A percentile compares a stretch with the other conserved stretches of the same genome.
phyloP scores from a whole-genome alignment of 2,113 vertebrate genomes.

The Myiopsitta monachus region DNA sequence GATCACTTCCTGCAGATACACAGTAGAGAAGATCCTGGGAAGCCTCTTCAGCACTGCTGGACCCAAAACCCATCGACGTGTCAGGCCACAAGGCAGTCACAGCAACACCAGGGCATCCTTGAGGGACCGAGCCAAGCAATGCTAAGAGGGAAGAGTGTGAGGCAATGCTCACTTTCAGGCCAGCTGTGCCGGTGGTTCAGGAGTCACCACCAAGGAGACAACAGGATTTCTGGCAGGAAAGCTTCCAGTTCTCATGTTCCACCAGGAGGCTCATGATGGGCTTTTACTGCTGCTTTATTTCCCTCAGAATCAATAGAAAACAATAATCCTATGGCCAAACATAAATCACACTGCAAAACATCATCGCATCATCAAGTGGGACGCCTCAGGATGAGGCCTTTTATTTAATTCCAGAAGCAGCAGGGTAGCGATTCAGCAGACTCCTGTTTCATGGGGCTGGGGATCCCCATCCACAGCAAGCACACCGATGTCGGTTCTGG shows the following conservation, averaged over 20 bases:
- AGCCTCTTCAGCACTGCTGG: neutral
- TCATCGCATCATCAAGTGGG: neutral
- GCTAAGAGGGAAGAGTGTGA: neutral
- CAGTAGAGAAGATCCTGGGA: neutral
- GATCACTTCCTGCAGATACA: neutral
- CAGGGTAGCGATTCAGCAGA: neutral
- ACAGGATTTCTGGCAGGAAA: neutral
- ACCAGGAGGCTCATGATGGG: neutral
- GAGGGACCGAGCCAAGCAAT: fast-evolving
- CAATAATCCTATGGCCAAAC: neutral
- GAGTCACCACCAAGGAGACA: neutral
- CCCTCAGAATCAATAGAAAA: constrained; percentile 35
- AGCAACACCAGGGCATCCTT: neutral
- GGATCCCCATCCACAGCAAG: neutral
- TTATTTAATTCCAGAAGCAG: neutral
- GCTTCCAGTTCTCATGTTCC: neutral
- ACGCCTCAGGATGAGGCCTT: neutral
- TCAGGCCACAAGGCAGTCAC: fast-evolving
- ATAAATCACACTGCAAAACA: neutral
- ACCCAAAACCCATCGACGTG: fast-evolving
- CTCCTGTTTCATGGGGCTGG: neutral
- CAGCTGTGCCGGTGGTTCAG: fast-evolving
- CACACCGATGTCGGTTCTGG: neutral
- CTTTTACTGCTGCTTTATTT: constrained; percentile 8
- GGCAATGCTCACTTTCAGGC: neutral